Conservation (phyloP, 2,888 invertebrate species). For the Xanthia togata region DNA sequence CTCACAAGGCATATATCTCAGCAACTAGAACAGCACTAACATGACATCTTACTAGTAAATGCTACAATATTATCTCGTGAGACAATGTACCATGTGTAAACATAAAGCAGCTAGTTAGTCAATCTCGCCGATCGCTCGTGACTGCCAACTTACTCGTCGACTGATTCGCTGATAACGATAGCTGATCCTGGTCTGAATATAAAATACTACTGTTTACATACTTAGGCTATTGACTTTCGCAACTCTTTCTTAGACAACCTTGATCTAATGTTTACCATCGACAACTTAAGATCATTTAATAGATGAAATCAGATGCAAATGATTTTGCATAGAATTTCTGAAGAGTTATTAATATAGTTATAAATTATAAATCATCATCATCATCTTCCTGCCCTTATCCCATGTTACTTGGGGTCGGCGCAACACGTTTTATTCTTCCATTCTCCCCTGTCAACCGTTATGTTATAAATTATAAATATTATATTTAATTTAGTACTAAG, state of each 20-base stretch:
- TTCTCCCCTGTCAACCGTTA: too few relatives aligned
- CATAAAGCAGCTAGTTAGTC: slow-evolving; percentile 56
- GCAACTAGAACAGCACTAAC: too few relatives aligned
- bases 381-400: too few relatives aligned
- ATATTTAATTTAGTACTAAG: neutral
- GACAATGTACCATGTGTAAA: slow-evolving; percentile 50
- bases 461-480: too few relatives aligned
- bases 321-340: neutral
- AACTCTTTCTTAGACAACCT: neutral
- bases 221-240: slow-evolving; percentile 15
- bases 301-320: neutral
- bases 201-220: slow-evolving; percentile 41
- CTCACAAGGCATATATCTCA: neutral
- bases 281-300: neutral
- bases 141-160: slow-evolving; percentile 73
- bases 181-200: slow-evolving; percentile 59
- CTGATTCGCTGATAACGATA: slow-evolving; percentile 65
- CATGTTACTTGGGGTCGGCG: too few relatives aligned
- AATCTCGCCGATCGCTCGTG: slow-evolving; percentile 73
- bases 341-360: neutral
- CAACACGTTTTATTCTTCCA: too few relatives aligned
- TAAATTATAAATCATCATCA: too few relatives aligned
- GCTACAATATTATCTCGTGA: slow-evolving; percentile 19
- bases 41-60: neutral
- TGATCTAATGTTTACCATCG: neutral